Evolutionary conservation across 2,888 invertebrate species (phyloP).

Genomic region (Agonopterix heracliana): DNA sequence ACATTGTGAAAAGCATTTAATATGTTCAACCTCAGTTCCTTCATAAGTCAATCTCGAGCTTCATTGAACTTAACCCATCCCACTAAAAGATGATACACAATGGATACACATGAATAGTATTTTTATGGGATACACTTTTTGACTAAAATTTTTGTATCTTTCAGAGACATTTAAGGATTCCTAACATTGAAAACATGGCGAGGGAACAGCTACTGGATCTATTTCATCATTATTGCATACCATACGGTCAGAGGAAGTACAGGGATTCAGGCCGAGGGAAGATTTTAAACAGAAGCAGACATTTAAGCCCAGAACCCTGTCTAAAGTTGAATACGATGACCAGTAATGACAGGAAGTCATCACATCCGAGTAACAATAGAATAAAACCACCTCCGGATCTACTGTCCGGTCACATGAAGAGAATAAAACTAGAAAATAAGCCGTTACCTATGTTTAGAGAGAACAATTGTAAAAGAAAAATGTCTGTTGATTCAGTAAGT

Average conservation of each 20-base stretch:
- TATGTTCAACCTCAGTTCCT: too few species aligned
- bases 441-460: constrained; percentile 13
- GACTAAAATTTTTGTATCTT: constrained; percentile 15
- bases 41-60: too few species aligned
- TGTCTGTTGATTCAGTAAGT: constrained; percentile 51
- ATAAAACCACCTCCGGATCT: constrained; percentile 55
- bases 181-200: constrained; percentile 40
- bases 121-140: background rate
- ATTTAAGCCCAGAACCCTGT: constrained; percentile 35
- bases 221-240: constrained; percentile 64
- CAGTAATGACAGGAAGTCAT: constrained; percentile 22
- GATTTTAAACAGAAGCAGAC: constrained; percentile 49
- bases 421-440: constrained; percentile 50
- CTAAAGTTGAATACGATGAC: constrained; percentile 25
- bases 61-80: too few species aligned
- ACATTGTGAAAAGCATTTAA: too few species aligned
- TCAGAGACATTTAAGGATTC: constrained; percentile 54
- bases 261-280: constrained; percentile 59
- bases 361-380: constrained; percentile 30
- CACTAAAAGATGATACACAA: too few species aligned
- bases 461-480: constrained; percentile 47
- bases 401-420: constrained; percentile 54
- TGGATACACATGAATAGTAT: too few species aligned
- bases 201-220: constrained; percentile 56
- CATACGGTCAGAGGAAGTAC: constrained; percentile 61